Evolutionary conservation across 2,888 invertebrate species (phyloP).

Genomic region (Tethea ocularis): DNA sequence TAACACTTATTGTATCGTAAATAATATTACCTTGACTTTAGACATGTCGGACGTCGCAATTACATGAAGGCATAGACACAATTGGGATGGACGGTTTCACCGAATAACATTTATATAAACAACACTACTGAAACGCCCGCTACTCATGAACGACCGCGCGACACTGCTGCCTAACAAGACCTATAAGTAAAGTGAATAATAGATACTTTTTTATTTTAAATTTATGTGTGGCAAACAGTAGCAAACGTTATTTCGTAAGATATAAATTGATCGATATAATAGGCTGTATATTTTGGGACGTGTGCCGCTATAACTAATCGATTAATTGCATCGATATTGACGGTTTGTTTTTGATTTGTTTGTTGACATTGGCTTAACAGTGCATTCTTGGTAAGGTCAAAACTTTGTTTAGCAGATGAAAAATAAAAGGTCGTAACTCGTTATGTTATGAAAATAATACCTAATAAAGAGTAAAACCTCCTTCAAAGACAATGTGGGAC

Average conservation of each 20-base stretch:
- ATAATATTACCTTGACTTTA: conserved; percentile 68
- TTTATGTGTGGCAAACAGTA: conserved; percentile 4
- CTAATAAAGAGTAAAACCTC: too few species aligned
- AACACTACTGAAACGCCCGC: not conserved
- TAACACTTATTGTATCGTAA: conserved; percentile 38
- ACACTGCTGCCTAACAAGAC: not conserved
- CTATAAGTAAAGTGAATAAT: not conserved
- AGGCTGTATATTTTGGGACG: not conserved
- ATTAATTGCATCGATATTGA: not conserved
- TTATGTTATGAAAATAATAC: too few species aligned
- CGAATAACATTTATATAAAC: not conserved
- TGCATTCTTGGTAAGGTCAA: too few species aligned
- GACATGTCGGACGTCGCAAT: conserved; percentile 57
- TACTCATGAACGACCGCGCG: not conserved
- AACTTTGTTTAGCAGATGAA: too few species aligned
- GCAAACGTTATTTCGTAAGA: conserved; percentile 4
- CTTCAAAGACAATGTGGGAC: too few species aligned
- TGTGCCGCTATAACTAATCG: not conserved
- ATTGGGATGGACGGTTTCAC: conserved; percentile 10
- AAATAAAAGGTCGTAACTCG: too few species aligned
- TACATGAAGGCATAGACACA: conserved; percentile 31
- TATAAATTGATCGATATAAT: not conserved
- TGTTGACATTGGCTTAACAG: too few species aligned
- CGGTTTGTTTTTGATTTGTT: not conserved
- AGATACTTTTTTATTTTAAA: conserved; percentile 5